Evolutionary conservation across 2,797 vertebrate genomes (phyloP), one percentile per base, ranked within the genome.

Genomic region (Anguilla anguilla): DNA sequence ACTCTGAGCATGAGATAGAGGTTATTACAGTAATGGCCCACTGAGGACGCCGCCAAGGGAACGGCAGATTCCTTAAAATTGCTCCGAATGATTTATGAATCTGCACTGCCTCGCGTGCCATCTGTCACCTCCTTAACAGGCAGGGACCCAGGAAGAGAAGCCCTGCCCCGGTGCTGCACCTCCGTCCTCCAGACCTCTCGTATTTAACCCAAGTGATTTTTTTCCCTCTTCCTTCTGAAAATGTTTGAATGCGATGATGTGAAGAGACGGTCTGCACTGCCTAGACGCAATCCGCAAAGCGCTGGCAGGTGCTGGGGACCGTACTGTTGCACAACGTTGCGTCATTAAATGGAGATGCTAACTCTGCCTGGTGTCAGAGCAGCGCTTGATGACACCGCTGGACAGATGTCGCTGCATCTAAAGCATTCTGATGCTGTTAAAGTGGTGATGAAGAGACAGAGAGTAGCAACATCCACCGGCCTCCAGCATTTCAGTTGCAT

Each of bases 11-110:
- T 15, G 46, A 82, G 43, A 82, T 49, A 51, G 79, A 51, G 43
- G 79, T 82, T 51, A 82, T 82, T 82, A 82, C 6, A 82, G 79
- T 82, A 82, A 82, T 82, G 9, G 19, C 46, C 79, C 79, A 82
- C 79, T 51, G 22, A 82, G 79, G 77, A 22, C 22, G 3, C 43
- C 25, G 79, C 79, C 46, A n/a, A 51, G 43, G 46, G 46, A 82
- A 82, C 9, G 10, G 19, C 25, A 49, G 22, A 82, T 51, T 82
- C 79, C 79, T 82, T 82, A 49, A 82, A 82, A 82, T 49, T 82
- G 46, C 46, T 82, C 79, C 25, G 46, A 51, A n/a, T 82, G 79
- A 82, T 51, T 82, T 51, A 51, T 82, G 19, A 82, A 82, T 82
- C 79, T 25, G 79, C 7, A n/a, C 43, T 2, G 46, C 79, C 19